phyloP scores from a whole-genome alignment of 2,113 vertebrate genomes.

The Paraplagusia blochii region DNA sequence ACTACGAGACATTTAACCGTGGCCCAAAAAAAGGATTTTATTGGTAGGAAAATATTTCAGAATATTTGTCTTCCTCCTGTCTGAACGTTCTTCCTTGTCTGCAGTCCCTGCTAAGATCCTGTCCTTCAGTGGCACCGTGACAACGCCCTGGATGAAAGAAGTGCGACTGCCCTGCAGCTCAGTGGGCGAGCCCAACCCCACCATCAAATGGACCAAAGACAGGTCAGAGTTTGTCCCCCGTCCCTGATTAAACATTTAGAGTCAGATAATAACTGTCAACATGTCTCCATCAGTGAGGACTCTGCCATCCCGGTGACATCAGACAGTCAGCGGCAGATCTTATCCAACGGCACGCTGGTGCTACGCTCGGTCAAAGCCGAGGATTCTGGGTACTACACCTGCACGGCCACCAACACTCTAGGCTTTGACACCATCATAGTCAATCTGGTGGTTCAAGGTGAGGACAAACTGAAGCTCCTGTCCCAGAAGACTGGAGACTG shows the following conservation, averaged over 20 bases:
- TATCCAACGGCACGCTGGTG: constrained; percentile 89
- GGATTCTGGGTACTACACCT: constrained; percentile 98
- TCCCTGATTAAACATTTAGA: not conserved
- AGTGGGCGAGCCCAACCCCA: constrained; percentile 89
- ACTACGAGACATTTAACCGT: no score
- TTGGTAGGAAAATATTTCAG: no score
- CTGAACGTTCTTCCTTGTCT: not conserved
- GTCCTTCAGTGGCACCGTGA: constrained; percentile 95
- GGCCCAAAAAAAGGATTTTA: no score
- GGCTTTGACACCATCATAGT: constrained; percentile 98
- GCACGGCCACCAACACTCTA: constrained; percentile 94
- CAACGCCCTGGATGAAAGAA: constrained; percentile 98
- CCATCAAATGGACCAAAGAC: constrained; percentile 98
- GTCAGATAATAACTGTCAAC: constrained; percentile 4
- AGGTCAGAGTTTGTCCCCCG: constrained; percentile 73
- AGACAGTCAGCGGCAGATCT: constrained; percentile 89
- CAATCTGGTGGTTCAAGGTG: constrained; percentile 97
- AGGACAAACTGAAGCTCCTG: constrained; percentile 22
- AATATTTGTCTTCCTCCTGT: no score
- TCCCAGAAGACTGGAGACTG: not conserved
- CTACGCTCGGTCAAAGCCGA: constrained; percentile 93
- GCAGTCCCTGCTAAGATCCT: constrained; percentile 95
- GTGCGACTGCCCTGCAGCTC: constrained; percentile 92
- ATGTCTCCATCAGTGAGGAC: constrained; percentile 82
- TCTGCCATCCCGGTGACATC: constrained; percentile 86